Base-by-base conservation (phyloP, 37 sponge, comb jelly and placozoan species). In the Aplysina aerophoba region DNA sequence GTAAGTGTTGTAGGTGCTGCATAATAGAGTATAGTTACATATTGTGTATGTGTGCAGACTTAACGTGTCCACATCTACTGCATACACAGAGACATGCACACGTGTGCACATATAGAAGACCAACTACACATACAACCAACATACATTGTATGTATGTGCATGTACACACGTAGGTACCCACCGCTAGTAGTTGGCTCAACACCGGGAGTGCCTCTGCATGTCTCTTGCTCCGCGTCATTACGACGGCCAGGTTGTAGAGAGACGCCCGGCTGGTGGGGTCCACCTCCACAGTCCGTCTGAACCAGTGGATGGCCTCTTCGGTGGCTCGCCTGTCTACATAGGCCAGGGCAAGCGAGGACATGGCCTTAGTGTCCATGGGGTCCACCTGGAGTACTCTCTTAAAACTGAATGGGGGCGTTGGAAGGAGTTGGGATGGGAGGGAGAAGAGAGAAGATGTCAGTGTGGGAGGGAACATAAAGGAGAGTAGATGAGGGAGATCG, bases 271-370 rank as follows among this genome's bases (percentile, higher is more conserved):
- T 30, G 15, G 78, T 36, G 4, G 78, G 78, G 37, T 75, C 78
- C 33, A 63, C 41, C 16, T 38, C 75, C n/a, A 73, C 27, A 22
- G 77, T 44, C 53, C 34, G 82, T 30, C 57, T 44, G 14, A 79
- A 85, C 85, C 85, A 85, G 21, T 2, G 31, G 4, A 36, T 50
- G 6, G 87, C 87, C 80, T 78, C 58, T 22, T 79, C 80, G 24
- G 22, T 25, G 14, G 79, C 50, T 4, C 63, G 37, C 31, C 8
- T 24, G 38, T 86, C 87, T 4, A 39, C 38, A 30, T 73, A 73
- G 17, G 53, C 63, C 67, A 80, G n/a, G 2, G 67, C 87, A 28
- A 86, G 21, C 25, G 35, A 54, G n/a, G 33, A 80, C 44, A 79
- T 50, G 0, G 80, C 62, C 12, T 21, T 86, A 13, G 31, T 21